Percentiles rank a stretch among this genome's conserved stretches.
phyloP scores from a whole-genome alignment of 2,888 invertebrate species.

The Amblyteles armatorius region DNA sequence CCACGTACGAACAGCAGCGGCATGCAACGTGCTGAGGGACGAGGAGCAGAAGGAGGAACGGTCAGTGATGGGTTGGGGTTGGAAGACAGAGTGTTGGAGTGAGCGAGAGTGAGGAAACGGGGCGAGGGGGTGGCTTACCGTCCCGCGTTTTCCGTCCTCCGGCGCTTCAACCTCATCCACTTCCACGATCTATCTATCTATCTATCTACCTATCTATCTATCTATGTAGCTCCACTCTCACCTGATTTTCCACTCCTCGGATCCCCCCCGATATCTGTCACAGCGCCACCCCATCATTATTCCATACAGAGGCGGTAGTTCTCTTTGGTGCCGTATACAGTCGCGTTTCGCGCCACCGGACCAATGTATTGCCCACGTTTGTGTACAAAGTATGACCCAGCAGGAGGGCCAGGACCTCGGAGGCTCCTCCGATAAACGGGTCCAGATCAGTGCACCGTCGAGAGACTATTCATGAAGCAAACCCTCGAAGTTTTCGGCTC shows the following conservation, averaged over 20 bases:
- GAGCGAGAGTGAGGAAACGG: slow-evolving; percentile 37
- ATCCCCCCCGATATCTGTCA: slow-evolving; percentile 3
- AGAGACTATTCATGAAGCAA: slow-evolving; percentile 22
- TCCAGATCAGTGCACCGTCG: slow-evolving; percentile 19
- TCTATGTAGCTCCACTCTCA: slow-evolving; percentile 49
- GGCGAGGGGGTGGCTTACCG: slow-evolving; percentile 32
- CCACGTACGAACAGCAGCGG: slow-evolving; percentile 39
- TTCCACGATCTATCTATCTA: slow-evolving; percentile 36
- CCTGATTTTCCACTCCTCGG: slow-evolving; percentile 45
- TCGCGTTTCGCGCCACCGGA: slow-evolving; percentile 31
- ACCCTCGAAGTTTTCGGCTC: slow-evolving; percentile 39
- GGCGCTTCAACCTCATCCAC: slow-evolving; percentile 49
- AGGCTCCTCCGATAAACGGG: slow-evolving; percentile 50
- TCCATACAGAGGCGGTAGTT: slow-evolving; percentile 43
- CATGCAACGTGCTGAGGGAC: slow-evolving; percentile 34
- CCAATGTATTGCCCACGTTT: slow-evolving; percentile 48
- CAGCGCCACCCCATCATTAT: slow-evolving; percentile 46
- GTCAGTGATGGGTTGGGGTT: slow-evolving; percentile 36
- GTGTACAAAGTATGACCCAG: slow-evolving; percentile 29
- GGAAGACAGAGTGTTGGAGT: slow-evolving; percentile 52
- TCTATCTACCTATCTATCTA: slow-evolving; percentile 40
- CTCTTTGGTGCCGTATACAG: slow-evolving; percentile 30
- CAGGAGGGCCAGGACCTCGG: slow-evolving; percentile 21
- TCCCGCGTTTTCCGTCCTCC: slow-evolving; percentile 36
- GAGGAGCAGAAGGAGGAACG: slow-evolving; percentile 39